Base-by-base conservation (phyloP, 2,797 vertebrate genomes). In the Melanotaenia nigrans region DNA sequence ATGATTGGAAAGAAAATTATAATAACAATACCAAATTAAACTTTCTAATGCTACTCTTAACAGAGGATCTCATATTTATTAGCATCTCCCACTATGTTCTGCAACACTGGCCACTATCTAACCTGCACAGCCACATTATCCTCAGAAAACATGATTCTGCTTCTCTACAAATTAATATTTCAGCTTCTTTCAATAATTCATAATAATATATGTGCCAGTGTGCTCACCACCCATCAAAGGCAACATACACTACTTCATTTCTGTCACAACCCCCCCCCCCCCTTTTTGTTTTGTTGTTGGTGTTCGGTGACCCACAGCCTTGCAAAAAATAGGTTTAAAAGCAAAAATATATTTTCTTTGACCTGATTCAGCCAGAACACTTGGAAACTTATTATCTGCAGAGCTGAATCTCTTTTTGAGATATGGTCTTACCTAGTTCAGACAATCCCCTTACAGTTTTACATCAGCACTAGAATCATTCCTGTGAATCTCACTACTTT, bases 111-210 rank as follows among this genome's bases (percentile, higher is more conserved):
- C 75, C 60, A 28, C 10, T 79, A 61, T 84, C 83, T 81, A 88
- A 88, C 74, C 73, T 30, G 58, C 80, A 64, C 71, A 25, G 69
- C 64, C 69, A 76, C 61, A 78, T 80, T 83, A 88, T 82, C 72
- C 68, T 62, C 67, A 65, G 79, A 71, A 85, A 90, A 90, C 80
- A 85, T 7, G 16, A 57, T 42, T 83, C 78, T 78, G 76, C 58
- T 82, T 73, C 68, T 68, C 60, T 5, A 12, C 25, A 56, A 10
- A 86, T 90, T 28, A 90, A 94, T 93, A 91, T 90, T 92, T 91
- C 63, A 90, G 30, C 53, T 76, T 42, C 72, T 75, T 70, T 93
- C 42, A 90, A 87, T 90, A 89, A 91, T 90, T 89, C 75, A 91
- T 63, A 42, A 72, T 78, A 73, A 84, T 71, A 71, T 78, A 77